Conservation (phyloP, 2,797 vertebrate species). For the Cottoperca gobio region DNA sequence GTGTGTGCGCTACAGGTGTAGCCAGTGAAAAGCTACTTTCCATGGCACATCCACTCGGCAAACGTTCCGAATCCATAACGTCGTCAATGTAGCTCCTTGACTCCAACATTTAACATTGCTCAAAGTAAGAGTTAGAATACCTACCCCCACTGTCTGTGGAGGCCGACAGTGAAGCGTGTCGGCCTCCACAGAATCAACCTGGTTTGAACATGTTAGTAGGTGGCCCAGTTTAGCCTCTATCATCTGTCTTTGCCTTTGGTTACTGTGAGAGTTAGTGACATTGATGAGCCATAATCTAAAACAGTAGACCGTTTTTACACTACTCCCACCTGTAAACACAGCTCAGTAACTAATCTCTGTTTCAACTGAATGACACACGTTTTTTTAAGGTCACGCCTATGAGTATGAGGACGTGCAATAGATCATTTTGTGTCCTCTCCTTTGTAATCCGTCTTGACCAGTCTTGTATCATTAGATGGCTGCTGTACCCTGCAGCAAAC, state of each 20-base stretch:
- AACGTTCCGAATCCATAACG: no score
- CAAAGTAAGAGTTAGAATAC: no score
- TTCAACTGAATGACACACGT: conserved; percentile 38
- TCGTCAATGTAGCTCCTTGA: no score
- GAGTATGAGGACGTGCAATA: conserved; percentile 18
- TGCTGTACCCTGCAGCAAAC: conserved; percentile 17
- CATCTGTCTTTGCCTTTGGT: conserved; percentile 42
- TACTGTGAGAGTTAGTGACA: conserved; percentile 55
- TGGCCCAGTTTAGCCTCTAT: conserved; percentile 48
- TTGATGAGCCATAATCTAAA: conserved; percentile 47
- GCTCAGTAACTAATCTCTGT: conserved; percentile 46
- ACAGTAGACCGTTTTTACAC: background rate
- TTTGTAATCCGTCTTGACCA: conserved; percentile 52
- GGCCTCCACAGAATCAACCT: conserved; percentile 28
- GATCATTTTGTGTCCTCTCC: conserved; percentile 53
- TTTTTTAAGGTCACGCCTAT: conserved; percentile 51
- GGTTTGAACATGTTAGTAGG: conserved; percentile 47
- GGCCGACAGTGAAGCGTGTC: background rate
- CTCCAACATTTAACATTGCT: conserved; percentile 3
- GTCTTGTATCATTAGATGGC: conserved; percentile 38
- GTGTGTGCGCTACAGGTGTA: no score
- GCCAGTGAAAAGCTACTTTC: no score
- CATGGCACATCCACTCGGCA: no score
- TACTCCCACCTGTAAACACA: background rate
- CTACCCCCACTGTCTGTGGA: no score